Conservation (phyloP, 1,140 invertebrate genomes). For the Drosophila tsacasi region DNA sequence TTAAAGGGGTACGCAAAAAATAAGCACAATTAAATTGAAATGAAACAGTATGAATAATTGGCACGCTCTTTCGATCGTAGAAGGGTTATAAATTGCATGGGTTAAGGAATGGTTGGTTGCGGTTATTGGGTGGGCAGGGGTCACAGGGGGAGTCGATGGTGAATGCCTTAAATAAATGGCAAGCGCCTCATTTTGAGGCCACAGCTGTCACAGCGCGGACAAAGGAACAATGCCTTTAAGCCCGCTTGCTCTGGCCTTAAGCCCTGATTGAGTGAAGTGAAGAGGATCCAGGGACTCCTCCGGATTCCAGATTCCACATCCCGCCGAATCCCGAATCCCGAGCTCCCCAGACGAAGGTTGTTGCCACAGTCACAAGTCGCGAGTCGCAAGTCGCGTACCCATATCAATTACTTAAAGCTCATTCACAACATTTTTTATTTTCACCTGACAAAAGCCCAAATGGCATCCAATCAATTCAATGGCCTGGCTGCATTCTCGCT, state of each 20-base stretch:
- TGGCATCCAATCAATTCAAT: slow-evolving; percentile 82
- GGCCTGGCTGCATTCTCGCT: slow-evolving; percentile 30
- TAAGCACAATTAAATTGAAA: slow-evolving; percentile 50
- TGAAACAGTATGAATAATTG: slow-evolving; percentile 78
- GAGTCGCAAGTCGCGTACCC: slow-evolving; percentile 52
- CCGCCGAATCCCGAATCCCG: background rate
- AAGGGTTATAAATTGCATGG: slow-evolving; percentile 24
- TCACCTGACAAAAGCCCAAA: slow-evolving; percentile 84
- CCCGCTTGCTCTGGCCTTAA: slow-evolving; percentile 46
- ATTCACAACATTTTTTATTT: slow-evolving; percentile 85
- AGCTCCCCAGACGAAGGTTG: slow-evolving; percentile 14
- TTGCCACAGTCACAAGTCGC: slow-evolving; percentile 4
- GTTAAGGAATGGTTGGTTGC: slow-evolving; percentile 1
- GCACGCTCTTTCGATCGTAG: slow-evolving; percentile 41
- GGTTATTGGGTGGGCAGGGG: background rate
- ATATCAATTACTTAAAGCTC: slow-evolving; percentile 85
- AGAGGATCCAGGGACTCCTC: slow-evolving; percentile 11
- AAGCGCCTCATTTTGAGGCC: slow-evolving; percentile 81
- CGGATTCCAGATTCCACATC: slow-evolving; percentile 6
- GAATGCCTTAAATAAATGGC: slow-evolving; percentile 79
- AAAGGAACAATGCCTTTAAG: slow-evolving; percentile 78
- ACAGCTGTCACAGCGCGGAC: slow-evolving; percentile 74
- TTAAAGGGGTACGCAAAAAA: slow-evolving; percentile 46
- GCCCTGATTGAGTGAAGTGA: slow-evolving; percentile 74
- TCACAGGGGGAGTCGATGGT: slow-evolving; percentile 12